Base-by-base conservation (phyloP, 2,797 vertebrate species). In the Halcyon badia region DNA sequence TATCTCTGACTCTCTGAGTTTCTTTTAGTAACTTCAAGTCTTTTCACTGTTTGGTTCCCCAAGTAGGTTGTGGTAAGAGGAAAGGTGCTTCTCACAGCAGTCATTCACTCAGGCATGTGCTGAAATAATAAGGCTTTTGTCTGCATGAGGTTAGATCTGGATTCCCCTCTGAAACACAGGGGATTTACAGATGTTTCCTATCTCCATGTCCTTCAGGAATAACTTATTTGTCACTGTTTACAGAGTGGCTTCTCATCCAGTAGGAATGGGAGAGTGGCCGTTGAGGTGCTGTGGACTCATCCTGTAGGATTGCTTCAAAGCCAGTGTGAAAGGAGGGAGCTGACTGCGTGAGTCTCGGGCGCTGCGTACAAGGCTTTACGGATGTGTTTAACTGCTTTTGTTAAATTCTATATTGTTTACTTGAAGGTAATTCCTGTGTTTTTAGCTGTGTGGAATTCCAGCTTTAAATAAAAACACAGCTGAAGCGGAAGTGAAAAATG, bases 381-480 rank as follows among this genome's bases (percentile, higher is more conserved):
- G 44, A 12, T 61, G 11, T 37, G 37, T 81, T 46, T 42, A 41
- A 51, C 31, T 64, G 39, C 61, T 42, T 54, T 54, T 31, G 33
- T 44, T 58, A 79, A 82, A 51, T 66, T 82, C n/a, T 35, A 0
- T 52, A 4, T 15, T 86, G 48, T 48, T 82, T 87, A 14, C 30
- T 39, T 68, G 24, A 73, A 70, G 56, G 35, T 89, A 58, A 25
- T 35, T 15, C 69, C 58, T 89, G 24, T 42, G n/a, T 5, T 33
- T 89, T 68, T 69, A 81, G 49, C 88, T 93, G 61, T 48, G 28
- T 58, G 58, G 54, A 71, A 31, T 66, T 69, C 11, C 61, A 84
- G 73, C 61, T 39, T 76, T 94, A 87, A 89, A 60, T 33, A 52
- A n/a, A 90, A 87, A 79, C 60, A 64, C 58, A 87, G 88, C 39